Conservation (phyloP, 1,140 invertebrate genomes). For the Aphidius ervi region DNA sequence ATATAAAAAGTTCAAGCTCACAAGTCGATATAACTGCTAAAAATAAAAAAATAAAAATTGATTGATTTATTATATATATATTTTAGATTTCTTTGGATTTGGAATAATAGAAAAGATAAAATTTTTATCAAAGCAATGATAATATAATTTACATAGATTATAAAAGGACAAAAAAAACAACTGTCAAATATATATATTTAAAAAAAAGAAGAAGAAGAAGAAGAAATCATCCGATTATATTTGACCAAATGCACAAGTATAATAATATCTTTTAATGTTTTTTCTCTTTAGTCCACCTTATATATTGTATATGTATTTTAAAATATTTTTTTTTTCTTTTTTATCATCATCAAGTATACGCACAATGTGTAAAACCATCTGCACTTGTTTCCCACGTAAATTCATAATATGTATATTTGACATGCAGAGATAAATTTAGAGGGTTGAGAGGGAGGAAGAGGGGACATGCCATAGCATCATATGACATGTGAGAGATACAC, state of each 20-base stretch:
- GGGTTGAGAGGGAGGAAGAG: constrained; percentile 10
- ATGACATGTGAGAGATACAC: no score
- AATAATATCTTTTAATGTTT: constrained; percentile 32
- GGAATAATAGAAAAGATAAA: no score
- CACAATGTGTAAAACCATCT: constrained; percentile 12
- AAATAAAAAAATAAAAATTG: no score
- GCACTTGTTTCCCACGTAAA: constrained; percentile 50
- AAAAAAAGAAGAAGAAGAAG: background rate
- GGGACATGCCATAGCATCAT: no score
- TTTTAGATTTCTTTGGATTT: no score
- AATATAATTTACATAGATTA: no score
- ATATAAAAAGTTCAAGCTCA: no score
- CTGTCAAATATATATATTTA: background rate
- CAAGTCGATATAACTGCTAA: no score
- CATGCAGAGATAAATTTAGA: constrained; percentile 26
- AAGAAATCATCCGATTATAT: constrained; percentile 35
- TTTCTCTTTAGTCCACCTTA: constrained; percentile 3
- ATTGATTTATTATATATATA: no score
- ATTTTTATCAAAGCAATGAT: no score
- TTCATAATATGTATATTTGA: constrained; percentile 25
- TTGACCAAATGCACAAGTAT: constrained; percentile 43
- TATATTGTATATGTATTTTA: background rate
- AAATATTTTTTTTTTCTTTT: background rate
- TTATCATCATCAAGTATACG: background rate
- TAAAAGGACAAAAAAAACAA: no score